Evolutionary conservation across 2,888 invertebrate species (phyloP), one percentile per base, ranked within the genome.

Genomic region (Nomada goodeniana): DNA sequence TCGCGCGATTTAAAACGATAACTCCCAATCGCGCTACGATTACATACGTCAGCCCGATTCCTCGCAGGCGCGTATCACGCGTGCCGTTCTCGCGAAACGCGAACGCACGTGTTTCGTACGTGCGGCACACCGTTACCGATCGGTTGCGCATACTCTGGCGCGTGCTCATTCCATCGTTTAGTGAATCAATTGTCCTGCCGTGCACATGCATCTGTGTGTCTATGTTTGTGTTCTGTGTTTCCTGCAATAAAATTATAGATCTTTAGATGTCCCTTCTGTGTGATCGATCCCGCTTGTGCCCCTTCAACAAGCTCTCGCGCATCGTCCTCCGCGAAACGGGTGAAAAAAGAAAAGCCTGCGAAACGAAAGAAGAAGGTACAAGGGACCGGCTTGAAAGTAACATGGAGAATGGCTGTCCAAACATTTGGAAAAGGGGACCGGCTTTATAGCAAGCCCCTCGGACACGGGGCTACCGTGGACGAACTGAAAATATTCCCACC

Each of bases 221-320:
- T 57, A 63, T 52, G 2, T 26, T 26, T 72, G 36, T 23, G 42
- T 13, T 57, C 13, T 36, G 23, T 13, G 44, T 59, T 2, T 57
- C 67, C 53, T 84, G 71, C 74, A 78, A 36, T 36, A 71, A 68
- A 78, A 75, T 75, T 74, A 76, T 68, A 63, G 82, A 50, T 74
- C 7, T 36, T 7, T 36, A 36, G 15, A 70, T 81, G 65, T 76
- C 63, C 64, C 77, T 76, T 80, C 76, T 85, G 36, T 77, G 80
- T 73, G 84, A 86, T 83, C 86, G 80, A 86, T 83, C 72, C 80
- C 83, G 72, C 76, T 71, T 71, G 71, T 64, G 71, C 83, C 79
- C 84, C 84, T 79, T 71, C 73, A 69, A 77, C 86, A 77, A 80
- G 79, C 87, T 80, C 76, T 70, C 68, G 44, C 65, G 64, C 76